A percentile compares a stretch with the other conserved stretches of the same genome.
These are phyloP conservation scores for Potamilus streckersoni DNA, from an alignment of 1,140 invertebrate species.

Conservation along the genomic window DNA sequence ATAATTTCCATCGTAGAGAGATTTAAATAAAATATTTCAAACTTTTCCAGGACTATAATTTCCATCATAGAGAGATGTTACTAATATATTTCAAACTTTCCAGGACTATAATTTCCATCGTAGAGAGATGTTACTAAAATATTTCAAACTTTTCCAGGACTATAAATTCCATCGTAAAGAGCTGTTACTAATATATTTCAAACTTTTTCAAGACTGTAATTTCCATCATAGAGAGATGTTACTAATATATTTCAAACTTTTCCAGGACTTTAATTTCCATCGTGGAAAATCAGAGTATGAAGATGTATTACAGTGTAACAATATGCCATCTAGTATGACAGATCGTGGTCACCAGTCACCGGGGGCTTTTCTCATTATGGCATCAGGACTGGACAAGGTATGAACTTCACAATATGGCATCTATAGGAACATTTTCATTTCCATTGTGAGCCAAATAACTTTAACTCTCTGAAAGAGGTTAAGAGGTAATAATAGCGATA, in stretches of 20 bases:
- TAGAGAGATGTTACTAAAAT: conserved; percentile 73
- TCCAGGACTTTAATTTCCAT: conserved; percentile 85
- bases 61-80: conserved; percentile 51
- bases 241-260: not conserved
- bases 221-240: conserved; percentile 81
- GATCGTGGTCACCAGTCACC: conserved; percentile 89
- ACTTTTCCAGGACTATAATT: conserved; percentile 80
- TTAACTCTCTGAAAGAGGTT: too few relatives aligned
- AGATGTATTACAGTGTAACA: conserved; percentile 87
- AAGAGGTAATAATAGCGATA: too few relatives aligned
- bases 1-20: conserved; percentile 80
- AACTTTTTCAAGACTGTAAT: conserved; percentile 80
- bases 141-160: conserved; percentile 74
- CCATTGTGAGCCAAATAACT: too few relatives aligned
- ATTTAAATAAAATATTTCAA: too few relatives aligned
- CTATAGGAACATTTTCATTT: too few relatives aligned
- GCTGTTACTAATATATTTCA: not conserved
- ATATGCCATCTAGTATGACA: conserved; percentile 76
- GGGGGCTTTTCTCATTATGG: conserved; percentile 88
- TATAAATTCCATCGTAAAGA: conserved; percentile 74
- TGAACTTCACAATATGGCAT: conserved; percentile 3
- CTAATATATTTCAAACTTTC: conserved; percentile 1
- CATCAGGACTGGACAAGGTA: conserved; percentile 88
- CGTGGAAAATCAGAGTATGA: conserved; percentile 84
- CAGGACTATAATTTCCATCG: conserved; percentile 86